Evolutionary conservation across 2,797 vertebrate species (phyloP).

Genomic region (Spondyliosoma cantharus): DNA sequence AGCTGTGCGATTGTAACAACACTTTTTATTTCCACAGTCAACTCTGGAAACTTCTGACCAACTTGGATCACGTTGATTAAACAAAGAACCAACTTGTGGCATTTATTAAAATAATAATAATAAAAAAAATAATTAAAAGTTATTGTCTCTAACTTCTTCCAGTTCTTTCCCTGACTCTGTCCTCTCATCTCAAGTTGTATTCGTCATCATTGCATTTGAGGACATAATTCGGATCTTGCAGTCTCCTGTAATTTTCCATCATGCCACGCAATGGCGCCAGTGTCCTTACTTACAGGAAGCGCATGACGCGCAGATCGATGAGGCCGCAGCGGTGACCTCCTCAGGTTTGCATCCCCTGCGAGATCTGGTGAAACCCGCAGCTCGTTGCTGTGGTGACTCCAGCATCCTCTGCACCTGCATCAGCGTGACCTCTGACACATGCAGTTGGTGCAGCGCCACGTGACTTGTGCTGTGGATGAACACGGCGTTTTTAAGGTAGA

Average conservation of each 20-base stretch:
- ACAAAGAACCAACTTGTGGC: too few relatives aligned
- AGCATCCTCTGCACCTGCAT: neutral
- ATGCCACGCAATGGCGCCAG: conserved; percentile 73
- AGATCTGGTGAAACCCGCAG: neutral
- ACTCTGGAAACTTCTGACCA: neutral
- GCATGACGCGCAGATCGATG: neutral
- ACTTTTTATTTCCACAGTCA: neutral
- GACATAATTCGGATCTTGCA: neutral
- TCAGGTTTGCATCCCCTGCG: neutral
- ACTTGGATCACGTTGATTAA: too few relatives aligned
- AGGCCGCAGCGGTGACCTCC: neutral
- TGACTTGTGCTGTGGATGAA: neutral
- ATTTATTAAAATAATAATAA: too few relatives aligned
- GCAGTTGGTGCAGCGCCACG: neutral
- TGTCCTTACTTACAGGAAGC: conserved; percentile 48
- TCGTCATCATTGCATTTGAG: neutral
- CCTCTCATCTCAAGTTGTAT: neutral
- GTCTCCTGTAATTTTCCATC: conserved; percentile 58
- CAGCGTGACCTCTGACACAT: neutral
- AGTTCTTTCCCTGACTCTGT: neutral
- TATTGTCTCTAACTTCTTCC: neutral
- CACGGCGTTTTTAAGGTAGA: neutral
- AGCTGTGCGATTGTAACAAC: neutral
- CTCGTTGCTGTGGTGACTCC: neutral
- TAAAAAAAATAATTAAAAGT: too few relatives aligned